These are phyloP conservation scores for Cladopsammia gracilis DNA, from an alignment of 64 coral and sea anemone species.

Conservation along the genomic window DNA sequence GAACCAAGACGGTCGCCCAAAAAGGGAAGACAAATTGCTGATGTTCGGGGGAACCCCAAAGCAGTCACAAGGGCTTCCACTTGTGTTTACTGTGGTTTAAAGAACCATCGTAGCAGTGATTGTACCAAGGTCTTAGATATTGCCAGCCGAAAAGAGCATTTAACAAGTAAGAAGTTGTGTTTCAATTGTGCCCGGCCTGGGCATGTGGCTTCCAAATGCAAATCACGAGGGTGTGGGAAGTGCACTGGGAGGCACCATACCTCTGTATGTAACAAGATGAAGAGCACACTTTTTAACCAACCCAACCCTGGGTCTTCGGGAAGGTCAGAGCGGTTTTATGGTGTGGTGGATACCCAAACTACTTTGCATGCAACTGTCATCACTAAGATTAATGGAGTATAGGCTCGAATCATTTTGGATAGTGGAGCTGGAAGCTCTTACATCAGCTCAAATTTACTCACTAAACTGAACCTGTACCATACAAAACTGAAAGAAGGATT, in stretches of 20 bases:
- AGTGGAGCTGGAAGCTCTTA: conserved; percentile 73
- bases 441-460: conserved; percentile 59
- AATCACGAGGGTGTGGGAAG: conserved; percentile 27
- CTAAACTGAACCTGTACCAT: conserved; percentile 57
- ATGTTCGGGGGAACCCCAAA: not conserved
- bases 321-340: conserved; percentile 38
- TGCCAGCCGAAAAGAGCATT: conserved; percentile 29
- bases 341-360: conserved; percentile 37
- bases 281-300: not conserved
- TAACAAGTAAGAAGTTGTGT: conserved; percentile 44
- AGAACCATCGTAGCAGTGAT: not conserved
- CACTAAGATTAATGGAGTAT: conserved; percentile 57
- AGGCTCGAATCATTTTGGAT: conserved; percentile 68
- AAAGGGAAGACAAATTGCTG: conserved; percentile 29
- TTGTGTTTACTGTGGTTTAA: conserved; percentile 68
- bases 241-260: conserved; percentile 65
- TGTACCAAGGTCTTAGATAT: conserved; percentile 64
- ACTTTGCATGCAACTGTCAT: conserved; percentile 66
- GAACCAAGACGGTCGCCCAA: not conserved
- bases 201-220: conserved; percentile 38
- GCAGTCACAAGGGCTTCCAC: not conserved
- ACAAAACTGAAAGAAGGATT: conserved; percentile 43
- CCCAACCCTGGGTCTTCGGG: not conserved
- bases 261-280: conserved; percentile 16
- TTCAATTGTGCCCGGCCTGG: conserved; percentile 48